phyloP scores from a whole-genome alignment of 2,888 invertebrate species.

The Leucophenga montana region DNA sequence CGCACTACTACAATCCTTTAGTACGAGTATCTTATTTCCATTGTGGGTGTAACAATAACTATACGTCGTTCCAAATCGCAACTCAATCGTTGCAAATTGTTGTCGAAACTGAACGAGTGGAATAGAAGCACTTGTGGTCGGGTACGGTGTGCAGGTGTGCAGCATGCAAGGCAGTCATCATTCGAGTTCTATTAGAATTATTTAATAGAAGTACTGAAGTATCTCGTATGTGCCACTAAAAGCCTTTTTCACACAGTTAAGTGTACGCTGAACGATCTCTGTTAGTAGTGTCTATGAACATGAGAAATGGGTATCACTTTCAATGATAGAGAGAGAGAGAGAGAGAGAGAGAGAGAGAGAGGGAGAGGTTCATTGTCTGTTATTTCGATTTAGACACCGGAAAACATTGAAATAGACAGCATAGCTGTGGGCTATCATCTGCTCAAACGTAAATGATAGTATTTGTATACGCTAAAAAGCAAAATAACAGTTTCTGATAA shows the following conservation, averaged over 20 bases:
- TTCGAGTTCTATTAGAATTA: neutral
- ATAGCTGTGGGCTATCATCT: conserved; percentile 62
- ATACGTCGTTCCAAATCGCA: conserved; percentile 50
- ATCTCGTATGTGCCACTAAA: conserved; percentile 41
- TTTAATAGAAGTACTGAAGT: neutral
- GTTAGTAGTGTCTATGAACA: conserved; percentile 14
- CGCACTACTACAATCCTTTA: conserved; percentile 28
- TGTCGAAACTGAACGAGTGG: conserved; percentile 34
- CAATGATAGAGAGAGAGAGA: neutral
- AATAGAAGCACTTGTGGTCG: neutral
- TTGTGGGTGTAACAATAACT: conserved; percentile 70
- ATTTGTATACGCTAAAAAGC: conserved; percentile 38
- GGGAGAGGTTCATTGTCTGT: conserved; percentile 45
- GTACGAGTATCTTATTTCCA: conserved; percentile 61
- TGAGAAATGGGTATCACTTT: conserved; percentile 15
- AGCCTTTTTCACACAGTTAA: conserved; percentile 46
- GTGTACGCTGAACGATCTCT: conserved; percentile 38
- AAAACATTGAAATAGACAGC: conserved; percentile 73
- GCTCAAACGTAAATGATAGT: conserved; percentile 52
- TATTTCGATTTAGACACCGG: conserved; percentile 72
- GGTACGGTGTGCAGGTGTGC: too few species aligned
- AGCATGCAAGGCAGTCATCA: conserved; percentile 34
- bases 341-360: conserved; percentile 45
- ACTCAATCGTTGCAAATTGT: conserved; percentile 46
- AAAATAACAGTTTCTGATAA: conserved; percentile 15